Conservation (phyloP, 2,113 vertebrate genomes). For the Ellobius talpinus region DNA sequence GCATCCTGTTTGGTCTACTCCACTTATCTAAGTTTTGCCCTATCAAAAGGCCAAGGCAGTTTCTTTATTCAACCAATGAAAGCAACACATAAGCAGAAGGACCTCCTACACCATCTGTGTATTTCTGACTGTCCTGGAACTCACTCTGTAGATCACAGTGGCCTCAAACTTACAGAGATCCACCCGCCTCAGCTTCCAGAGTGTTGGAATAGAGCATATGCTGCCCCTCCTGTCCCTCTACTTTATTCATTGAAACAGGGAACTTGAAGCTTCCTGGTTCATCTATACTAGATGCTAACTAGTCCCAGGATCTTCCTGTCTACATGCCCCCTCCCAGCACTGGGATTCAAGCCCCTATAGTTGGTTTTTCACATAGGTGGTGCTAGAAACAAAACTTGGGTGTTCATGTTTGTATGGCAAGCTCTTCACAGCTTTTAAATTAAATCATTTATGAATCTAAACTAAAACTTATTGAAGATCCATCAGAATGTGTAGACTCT, state of each 20-base stretch:
- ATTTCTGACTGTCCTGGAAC: no score
- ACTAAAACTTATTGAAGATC: background rate
- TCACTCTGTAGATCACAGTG: background rate
- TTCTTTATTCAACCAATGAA: no score
- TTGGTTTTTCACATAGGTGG: background rate
- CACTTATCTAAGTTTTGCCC: no score
- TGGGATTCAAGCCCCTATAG: background rate
- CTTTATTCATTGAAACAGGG: background rate
- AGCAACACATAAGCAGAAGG: no score
- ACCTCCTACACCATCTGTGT: no score
- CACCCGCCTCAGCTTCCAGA: background rate
- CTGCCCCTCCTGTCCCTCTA: background rate
- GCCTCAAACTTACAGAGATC: background rate
- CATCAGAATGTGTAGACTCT: background rate
- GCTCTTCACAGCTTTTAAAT: background rate
- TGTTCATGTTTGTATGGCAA: background rate
- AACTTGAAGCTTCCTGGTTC: background rate
- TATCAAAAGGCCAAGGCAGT: no score
- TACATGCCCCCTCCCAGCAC: background rate
- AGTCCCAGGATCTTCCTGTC: background rate
- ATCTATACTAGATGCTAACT: background rate
- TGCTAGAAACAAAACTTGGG: background rate
- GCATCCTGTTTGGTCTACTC: no score
- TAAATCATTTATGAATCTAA: background rate
- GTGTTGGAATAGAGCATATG: background rate